Percentiles rank a stretch among this genome's conserved stretches.
Conservation (phyloP, 2,888 invertebrate genomes). For the Cantharis lateralis region DNA sequence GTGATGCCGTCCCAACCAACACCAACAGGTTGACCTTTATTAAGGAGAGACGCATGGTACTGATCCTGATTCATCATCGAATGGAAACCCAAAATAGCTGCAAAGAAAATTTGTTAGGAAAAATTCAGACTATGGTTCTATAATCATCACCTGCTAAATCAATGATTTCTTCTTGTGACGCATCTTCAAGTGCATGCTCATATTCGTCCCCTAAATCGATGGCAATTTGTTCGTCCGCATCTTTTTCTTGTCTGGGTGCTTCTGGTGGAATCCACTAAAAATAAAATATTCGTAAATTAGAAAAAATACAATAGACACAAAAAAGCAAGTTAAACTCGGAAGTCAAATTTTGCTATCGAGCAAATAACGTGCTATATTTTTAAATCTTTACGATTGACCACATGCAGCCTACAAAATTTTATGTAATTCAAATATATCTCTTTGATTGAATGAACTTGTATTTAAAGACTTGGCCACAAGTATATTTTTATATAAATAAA, state of each 20-base stretch:
- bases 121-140: neutral
- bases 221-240: conserved; percentile 89
- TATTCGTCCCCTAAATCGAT: conserved; percentile 94
- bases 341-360: too few species aligned
- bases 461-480: too few species aligned
- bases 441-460: too few species aligned
- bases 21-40: conserved; percentile 89
- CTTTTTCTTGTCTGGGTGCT: conserved; percentile 70
- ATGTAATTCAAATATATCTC: too few species aligned
- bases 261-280: conserved; percentile 84
- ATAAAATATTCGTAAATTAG: conserved; percentile 5
- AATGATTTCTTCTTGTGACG: conserved; percentile 95
- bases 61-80: conserved; percentile 99
- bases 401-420: too few species aligned
- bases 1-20: conserved; percentile 95
- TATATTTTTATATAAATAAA: too few species aligned
- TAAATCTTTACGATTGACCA: too few species aligned
- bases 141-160: conserved; percentile 84
- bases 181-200: conserved; percentile 84
- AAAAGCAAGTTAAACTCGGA: too few species aligned
- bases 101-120: neutral
- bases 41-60: conserved; percentile 94
- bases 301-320: neutral
- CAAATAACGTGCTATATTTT: too few species aligned
- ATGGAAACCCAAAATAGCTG: conserved; percentile 98